phyloP scores from a whole-genome alignment of 2,113 vertebrate genomes.

The Salvelinus alpinus region DNA sequence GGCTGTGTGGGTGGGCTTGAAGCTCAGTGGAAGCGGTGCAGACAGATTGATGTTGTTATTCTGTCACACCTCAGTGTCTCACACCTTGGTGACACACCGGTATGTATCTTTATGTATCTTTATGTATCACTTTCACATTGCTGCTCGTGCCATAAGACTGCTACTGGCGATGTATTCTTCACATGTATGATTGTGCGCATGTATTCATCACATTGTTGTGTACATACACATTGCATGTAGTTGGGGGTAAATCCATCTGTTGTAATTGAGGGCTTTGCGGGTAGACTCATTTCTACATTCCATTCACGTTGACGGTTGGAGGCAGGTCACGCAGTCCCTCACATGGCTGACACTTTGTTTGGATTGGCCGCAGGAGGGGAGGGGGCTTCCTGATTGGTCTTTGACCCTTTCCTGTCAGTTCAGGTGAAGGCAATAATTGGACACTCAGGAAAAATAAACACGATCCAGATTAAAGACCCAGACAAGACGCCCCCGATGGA shows the following conservation, averaged over 20 bases:
- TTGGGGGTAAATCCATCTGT: neutral
- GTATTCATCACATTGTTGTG: neutral
- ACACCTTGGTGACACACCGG: neutral
- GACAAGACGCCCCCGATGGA: neutral
- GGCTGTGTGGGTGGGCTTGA: constrained; percentile 8
- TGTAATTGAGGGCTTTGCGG: neutral
- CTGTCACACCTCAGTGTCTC: neutral
- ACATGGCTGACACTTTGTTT: constrained; percentile 22
- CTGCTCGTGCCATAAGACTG: neutral
- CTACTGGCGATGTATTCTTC: neutral
- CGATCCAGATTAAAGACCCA: constrained; percentile 16
- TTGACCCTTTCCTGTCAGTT: constrained; percentile 10
- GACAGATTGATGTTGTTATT: neutral
- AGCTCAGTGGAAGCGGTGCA: neutral
- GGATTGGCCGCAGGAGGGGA: constrained; percentile 21
- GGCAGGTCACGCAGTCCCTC: neutral
- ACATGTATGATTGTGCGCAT: neutral
- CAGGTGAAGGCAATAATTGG: constrained; percentile 18
- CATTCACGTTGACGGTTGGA: neutral
- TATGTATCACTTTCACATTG: too few relatives aligned
- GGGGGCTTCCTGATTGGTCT: constrained; percentile 19
- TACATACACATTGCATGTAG: neutral
- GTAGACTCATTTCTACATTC: constrained; percentile 2
- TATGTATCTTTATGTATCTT: too few relatives aligned
- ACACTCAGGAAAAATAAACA: constrained; percentile 5